Base-by-base conservation (phyloP, 2,797 vertebrate genomes). In the Loriculus beryllinus region DNA sequence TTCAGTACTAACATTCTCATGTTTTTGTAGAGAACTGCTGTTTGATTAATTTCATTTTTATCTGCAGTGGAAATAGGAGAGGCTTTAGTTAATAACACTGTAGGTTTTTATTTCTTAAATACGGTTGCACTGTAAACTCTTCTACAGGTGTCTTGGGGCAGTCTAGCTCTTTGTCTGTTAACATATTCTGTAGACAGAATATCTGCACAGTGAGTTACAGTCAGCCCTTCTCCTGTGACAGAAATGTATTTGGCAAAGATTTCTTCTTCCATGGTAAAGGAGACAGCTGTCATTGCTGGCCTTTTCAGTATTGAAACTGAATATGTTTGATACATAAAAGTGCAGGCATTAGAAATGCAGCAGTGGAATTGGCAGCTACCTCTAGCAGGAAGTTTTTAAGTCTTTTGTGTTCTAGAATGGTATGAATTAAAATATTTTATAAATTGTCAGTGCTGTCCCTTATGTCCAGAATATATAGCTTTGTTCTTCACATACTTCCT, bases 261-360 rank as follows among this genome's bases (percentile, higher is more conserved):
- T 71, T 93, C 54, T 71, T 87, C 83, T 95, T 93, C 85, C 0
- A 5, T 79, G 93, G 76, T 47, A 72, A 74, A 96, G 78, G 65
- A 82, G 92, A 62, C 95, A 97, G 95, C 96, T 97, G 95, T 96
- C 92, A 78, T 37, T 80, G 75, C 86, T 94, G 37, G 35, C 86
- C 82, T 94, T 95, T 93, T 88, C 92, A 68, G 54, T 68, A 49
- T 21, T 62, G 67, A 69, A 76, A 57, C 82, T 68, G 80, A 64
- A 31, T 81, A 93, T 60, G 57, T 90, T 82, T 91, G 86, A 39
- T 90, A 43, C 3, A 7, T 85, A 65, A 31, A 86, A 91, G 77
- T 64, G n/a, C 57, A 88, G 52, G 84, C 88, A 63, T 81, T 85
- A 12, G 42, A 93, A 97, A 76, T 79, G 67, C 63, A 79, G 63